A percentile compares a stretch with the other conserved stretches of the same genome.
Conservation (phyloP, 2,797 vertebrate species). For the Tangara arthus region DNA sequence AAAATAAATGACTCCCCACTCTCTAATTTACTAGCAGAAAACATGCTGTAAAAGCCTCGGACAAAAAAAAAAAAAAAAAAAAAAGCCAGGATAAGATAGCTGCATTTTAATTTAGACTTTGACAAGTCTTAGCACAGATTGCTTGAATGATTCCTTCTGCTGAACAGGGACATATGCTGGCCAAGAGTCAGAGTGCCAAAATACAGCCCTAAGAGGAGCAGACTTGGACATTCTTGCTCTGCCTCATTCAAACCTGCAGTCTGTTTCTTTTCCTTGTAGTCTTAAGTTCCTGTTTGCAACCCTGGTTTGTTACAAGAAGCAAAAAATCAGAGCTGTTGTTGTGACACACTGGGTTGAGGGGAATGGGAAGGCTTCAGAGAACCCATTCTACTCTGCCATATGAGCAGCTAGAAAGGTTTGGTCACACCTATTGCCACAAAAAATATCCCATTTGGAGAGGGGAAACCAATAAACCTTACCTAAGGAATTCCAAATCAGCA, state of each 20-base stretch:
- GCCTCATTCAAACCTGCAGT: not conserved
- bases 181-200: conserved; percentile 49
- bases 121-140: conserved; percentile 31
- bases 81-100: not conserved
- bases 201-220: not conserved
- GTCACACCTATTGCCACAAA: not conserved
- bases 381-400: not conserved
- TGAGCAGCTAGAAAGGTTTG: not conserved
- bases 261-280: not conserved
- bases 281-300: not conserved
- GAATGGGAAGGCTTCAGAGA: not conserved
- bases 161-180: conserved; percentile 20
- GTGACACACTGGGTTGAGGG: not conserved
- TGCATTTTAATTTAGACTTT: conserved; percentile 27
- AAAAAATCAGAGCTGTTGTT: not conserved
- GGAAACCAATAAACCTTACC: not conserved
- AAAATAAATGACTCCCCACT: not conserved
- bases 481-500: not conserved
- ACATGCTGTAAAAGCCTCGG: not conserved
- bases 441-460: not conserved
- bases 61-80: not conserved
- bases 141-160: conserved; percentile 31
- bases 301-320: not conserved
- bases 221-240: not conserved
- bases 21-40: not conserved